phyloP scores from a whole-genome alignment of 2,888 invertebrate genomes.

The Drosophila lutescens region DNA sequence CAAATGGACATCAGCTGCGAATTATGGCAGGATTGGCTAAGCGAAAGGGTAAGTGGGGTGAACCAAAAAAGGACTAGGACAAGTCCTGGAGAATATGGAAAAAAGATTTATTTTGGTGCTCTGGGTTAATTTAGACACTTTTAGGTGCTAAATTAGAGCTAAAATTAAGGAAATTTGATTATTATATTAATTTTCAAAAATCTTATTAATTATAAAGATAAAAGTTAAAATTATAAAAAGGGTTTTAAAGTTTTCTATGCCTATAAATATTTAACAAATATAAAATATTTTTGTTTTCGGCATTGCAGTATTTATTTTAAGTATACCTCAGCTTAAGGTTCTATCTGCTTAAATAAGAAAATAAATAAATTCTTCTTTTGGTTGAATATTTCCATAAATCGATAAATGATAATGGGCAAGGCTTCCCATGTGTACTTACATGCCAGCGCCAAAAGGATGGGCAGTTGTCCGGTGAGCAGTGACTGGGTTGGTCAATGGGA shows the following conservation, averaged over 20 bases:
- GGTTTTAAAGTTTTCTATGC: no score
- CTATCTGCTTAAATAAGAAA: background rate
- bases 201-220: background rate
- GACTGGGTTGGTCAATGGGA: conserved; percentile 15
- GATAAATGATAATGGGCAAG: conserved; percentile 8
- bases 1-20: conserved; percentile 64
- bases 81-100: background rate
- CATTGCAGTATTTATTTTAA: background rate
- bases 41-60: conserved; percentile 1
- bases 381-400: conserved; percentile 38
- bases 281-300: no score
- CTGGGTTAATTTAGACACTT: no score
- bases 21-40: conserved; percentile 12
- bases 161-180: no score
- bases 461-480: background rate
- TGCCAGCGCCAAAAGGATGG: background rate
- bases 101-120: background rate
- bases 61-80: background rate
- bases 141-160: no score
- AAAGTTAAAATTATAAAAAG: no score
- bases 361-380: conserved; percentile 11
- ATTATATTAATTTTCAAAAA: background rate
- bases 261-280: no score
- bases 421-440: background rate
- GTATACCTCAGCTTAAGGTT: conserved; percentile 12